A percentile compares a stretch with the other conserved stretches of the same genome.
phyloP scores from a whole-genome alignment of 2,113 vertebrate species.

The Chlamydotis undulata region DNA sequence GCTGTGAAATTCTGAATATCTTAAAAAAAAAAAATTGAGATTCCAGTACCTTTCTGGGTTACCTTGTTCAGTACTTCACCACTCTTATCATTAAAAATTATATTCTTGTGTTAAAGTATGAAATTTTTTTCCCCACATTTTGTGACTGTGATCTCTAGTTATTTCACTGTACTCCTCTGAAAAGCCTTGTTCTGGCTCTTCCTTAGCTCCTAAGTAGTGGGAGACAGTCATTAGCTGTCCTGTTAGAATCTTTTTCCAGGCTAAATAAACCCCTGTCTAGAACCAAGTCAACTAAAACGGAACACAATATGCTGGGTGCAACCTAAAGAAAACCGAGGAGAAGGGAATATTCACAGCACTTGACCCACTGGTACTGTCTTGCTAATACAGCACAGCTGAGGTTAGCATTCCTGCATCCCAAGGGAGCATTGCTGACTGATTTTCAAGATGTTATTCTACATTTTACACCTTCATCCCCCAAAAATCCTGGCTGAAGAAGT shows the following conservation, averaged over 20 bases:
- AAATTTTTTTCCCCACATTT: background rate
- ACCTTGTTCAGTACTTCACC: background rate
- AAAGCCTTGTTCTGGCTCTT: background rate
- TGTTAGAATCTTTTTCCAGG: background rate
- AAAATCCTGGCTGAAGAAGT: background rate
- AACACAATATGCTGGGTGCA: fast-evolving
- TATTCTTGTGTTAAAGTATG: background rate
- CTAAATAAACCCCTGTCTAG: background rate
- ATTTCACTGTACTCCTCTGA: background rate
- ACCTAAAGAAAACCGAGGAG: background rate
- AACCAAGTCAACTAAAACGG: background rate
- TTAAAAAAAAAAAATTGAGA: background rate
- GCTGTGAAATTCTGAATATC: background rate
- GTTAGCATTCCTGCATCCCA: background rate
- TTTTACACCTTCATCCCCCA: background rate
- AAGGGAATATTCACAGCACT: background rate
- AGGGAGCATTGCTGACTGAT: background rate
- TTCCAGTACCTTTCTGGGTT: background rate
- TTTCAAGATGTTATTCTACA: background rate
- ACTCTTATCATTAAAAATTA: background rate
- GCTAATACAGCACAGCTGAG: background rate
- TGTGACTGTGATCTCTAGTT: background rate
- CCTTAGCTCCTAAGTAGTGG: background rate
- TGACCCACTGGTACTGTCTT: background rate
- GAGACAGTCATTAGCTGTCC: background rate